phyloP scores from a whole-genome alignment of 2,113 vertebrate species.

The Probosciger aterrimus region DNA sequence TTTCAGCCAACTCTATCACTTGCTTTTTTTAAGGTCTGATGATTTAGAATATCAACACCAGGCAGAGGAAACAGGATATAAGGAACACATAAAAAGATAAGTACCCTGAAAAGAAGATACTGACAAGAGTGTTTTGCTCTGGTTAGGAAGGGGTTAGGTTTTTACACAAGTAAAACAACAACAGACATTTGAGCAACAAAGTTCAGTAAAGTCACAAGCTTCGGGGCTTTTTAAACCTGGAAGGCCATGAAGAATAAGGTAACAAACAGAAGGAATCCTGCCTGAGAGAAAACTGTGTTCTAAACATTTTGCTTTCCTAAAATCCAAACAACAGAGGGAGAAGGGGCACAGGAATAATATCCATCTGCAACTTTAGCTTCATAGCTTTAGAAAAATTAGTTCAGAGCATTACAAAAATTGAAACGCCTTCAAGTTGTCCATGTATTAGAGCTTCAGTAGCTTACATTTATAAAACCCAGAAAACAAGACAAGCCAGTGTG shows the following conservation, averaged over 20 bases:
- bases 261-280: neutral
- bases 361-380: neutral
- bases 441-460: neutral
- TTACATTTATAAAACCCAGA: neutral
- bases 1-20: neutral
- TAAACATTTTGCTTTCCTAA: neutral
- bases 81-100: neutral
- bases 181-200: neutral
- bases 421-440: neutral
- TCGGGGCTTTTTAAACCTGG: neutral
- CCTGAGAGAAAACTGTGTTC: neutral
- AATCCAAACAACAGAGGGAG: neutral
- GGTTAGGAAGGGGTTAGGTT: neutral
- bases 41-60: neutral
- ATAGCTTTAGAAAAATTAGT: neutral
- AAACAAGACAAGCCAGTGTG: neutral
- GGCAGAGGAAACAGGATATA: neutral
- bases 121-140: neutral
- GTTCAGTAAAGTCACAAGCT: neutral
- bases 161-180: neutral
- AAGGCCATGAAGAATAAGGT: neutral
- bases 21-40: neutral
- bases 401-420: neutral
- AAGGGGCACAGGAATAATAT: neutral
- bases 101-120: neutral